Evolutionary conservation across 2,113 vertebrate genomes (phyloP), one percentile per base, ranked within the genome.

Genomic region (Embiotoca jacksoni): DNA sequence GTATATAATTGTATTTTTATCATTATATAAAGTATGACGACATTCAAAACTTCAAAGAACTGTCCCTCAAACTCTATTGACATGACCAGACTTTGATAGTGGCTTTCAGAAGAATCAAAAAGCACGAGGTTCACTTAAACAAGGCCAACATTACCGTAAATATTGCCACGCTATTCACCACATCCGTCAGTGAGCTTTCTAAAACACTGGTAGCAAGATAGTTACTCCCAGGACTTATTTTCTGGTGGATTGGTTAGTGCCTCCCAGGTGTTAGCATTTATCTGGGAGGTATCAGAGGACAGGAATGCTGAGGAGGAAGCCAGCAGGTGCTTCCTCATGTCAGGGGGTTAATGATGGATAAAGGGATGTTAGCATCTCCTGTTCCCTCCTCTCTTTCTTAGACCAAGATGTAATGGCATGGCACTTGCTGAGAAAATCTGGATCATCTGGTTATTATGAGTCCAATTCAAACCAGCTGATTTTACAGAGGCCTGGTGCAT

Each of bases 261-360:
- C 63, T 83, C 59, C 68, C 85, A 89, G 77, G 77, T 83, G 82
- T 37, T 60, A 70, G 62, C 50, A 60, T 68, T 74, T 71, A 75
- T 58, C 50, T 37, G 53, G 50, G 76, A 58, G 63, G 50, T 70
- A 73, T 71, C 73, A 64, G 39, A 68, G 59, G 63, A 53, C 47
- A 75, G 68, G 80, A 89, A 81, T 83, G 71, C 68, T 37, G 32
- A 36, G 57, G 61, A 67, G 30, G 64, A 49, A 56, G 60, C 70
- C 69, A 68, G 33, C 72, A 58, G 41, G 36, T 68, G 50, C 50
- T 79, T 66, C 65, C 30, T 76, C 54, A 67, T 71, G 66, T 78
- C 44, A 61, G 50, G 3, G 56, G 59, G 57, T 59, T 75, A 68
- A 79, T 80, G 62, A 46, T 23, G 52, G 31, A 37, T 67, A 56